phyloP scores from a whole-genome alignment of 1,140 invertebrate genomes.

The Lysiphlebus fabarum region DNA sequence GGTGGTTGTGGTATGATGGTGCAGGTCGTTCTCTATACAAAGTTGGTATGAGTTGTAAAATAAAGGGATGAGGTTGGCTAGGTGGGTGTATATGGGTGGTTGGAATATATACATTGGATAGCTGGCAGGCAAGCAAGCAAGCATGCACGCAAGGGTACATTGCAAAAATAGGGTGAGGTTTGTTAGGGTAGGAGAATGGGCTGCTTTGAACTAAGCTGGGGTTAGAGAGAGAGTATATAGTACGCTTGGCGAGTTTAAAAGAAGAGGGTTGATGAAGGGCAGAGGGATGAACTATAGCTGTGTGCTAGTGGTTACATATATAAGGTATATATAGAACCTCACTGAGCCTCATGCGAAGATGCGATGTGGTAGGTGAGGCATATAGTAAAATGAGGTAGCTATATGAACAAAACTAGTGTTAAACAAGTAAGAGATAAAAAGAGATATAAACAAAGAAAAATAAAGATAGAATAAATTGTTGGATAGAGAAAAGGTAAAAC shows the following conservation, averaged over 20 bases:
- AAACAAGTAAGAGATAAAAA: neutral
- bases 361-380: neutral
- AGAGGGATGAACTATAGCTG: constrained; percentile 16
- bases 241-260: constrained; percentile 16
- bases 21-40: constrained; percentile 28
- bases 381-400: constrained; percentile 8
- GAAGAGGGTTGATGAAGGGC: constrained; percentile 27
- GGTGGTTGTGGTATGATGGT: constrained; percentile 31
- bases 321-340: constrained; percentile 18
- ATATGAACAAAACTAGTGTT: neutral
- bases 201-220: constrained; percentile 37
- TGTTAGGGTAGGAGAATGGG: constrained; percentile 23
- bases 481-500: constrained; percentile 28
- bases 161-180: constrained; percentile 13
- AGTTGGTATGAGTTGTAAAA: constrained; percentile 11
- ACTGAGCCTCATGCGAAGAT: constrained; percentile 6
- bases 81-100: neutral
- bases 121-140: constrained; percentile 12
- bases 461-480: constrained; percentile 10
- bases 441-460: neutral
- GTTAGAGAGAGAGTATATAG: constrained; percentile 25
- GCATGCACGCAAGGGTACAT: constrained; percentile 31
- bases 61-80: constrained; percentile 13
- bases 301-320: constrained; percentile 19
- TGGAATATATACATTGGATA: constrained; percentile 21